Percentiles rank a stretch among this genome's conserved stretches.
phyloP scores from a whole-genome alignment of 2,888 invertebrate genomes.

The Lithophane leautieri region DNA sequence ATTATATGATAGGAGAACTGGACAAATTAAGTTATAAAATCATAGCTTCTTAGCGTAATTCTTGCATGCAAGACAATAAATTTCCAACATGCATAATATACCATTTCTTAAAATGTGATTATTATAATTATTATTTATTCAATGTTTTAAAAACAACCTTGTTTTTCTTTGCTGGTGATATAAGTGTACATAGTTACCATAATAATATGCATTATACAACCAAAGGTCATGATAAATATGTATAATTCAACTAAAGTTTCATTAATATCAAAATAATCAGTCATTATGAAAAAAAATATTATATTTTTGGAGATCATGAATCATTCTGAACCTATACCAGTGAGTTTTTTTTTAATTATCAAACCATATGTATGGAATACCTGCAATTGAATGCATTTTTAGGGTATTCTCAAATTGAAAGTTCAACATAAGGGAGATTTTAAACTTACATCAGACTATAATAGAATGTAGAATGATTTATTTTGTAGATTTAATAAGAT shows the following conservation, averaged over 20 bases:
- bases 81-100: background rate
- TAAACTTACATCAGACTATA: background rate
- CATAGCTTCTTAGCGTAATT: background rate
- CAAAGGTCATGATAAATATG: slow-evolving; percentile 18
- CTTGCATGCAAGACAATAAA: background rate
- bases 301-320: background rate
- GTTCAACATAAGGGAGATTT: background rate
- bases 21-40: background rate
- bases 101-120: background rate
- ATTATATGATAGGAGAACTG: background rate
- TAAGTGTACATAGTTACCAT: background rate
- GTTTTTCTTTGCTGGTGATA: slow-evolving; percentile 7
- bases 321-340: background rate
- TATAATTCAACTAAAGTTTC: background rate
- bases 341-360: background rate
- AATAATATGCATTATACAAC: slow-evolving; percentile 12
- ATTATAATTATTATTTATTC: background rate
- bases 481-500: too few species aligned
- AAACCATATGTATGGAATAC: too few species aligned
- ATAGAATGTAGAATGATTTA: too few species aligned
- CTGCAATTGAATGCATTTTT: background rate
- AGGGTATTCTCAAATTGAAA: background rate
- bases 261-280: background rate
- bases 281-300: background rate
- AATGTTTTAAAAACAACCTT: background rate